Evolutionary conservation across 2,888 invertebrate species (phyloP), one percentile per base, ranked within the genome.

Genomic region (Argyra leucocephala): DNA sequence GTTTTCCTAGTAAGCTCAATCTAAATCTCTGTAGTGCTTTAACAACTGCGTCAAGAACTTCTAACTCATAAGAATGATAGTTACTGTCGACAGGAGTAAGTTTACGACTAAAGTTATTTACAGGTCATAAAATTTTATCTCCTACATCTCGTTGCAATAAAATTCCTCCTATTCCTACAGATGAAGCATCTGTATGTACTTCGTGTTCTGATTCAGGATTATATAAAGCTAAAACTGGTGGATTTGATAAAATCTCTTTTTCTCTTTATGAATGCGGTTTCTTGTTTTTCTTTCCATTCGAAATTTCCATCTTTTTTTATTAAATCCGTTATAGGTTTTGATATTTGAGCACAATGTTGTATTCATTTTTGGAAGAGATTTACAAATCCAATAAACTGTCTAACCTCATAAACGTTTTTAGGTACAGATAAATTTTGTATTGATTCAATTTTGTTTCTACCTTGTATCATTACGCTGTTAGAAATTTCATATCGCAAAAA

Each of bases 11-110:
- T 23, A 74, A 60, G 63, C 73, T 73, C 57, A 72, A 61, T 3
- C 70, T 66, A 62, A 74, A 74, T 23, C 72, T 63, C 18, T 71
- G 66, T 4, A 74, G 31, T 3, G 74, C 69, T 65, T 71, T 69
- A 65, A 71, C 67, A 65, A 69, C 68, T 61, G 69, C 67, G 4
- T n/a, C n/a, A n/a, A 73, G 58, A 0, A 69, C 67, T 57, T 76
- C 75, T 9, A 76, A 57, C 61, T 75, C 73, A 65, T 26, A 61
- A 6, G 26, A 31, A n/a, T 61, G 61, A 15, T 61, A 26, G 21
- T 61, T 61, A 24, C 4, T 18, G 23, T 61, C 26, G 4, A n/a
- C n/a, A 6, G 5, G 7, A 24, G 1, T 26, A 10, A 23, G 10
- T 57, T 57, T 57, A 3, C 57, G 4, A 57, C 57, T 57, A 6